phyloP scores from a whole-genome alignment of 1,140 invertebrate genomes.

The Musca domestica region DNA sequence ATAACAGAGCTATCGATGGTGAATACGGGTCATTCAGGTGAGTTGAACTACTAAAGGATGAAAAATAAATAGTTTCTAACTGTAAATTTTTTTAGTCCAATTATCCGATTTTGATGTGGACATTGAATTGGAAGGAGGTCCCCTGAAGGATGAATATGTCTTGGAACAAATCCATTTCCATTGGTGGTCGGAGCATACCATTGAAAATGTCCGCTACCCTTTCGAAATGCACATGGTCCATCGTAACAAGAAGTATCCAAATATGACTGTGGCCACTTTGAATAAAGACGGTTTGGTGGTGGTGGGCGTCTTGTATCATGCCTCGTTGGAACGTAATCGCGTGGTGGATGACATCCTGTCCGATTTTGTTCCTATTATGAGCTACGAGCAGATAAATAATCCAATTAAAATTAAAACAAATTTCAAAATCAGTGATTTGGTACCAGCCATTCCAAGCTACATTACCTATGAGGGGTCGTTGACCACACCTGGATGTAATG shows the following conservation, averaged over 20 bases:
- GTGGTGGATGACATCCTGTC: constrained; percentile 44
- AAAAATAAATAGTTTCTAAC: not conserved
- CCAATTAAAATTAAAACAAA: constrained; percentile 53
- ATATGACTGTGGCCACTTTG: constrained; percentile 58
- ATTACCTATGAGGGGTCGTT: constrained; percentile 72
- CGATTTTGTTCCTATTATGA: constrained; percentile 40
- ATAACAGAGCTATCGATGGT: constrained; percentile 46
- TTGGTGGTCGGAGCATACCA: constrained; percentile 75
- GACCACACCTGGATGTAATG: constrained; percentile 72
- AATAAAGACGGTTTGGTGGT: constrained; percentile 67
- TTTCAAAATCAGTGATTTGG: constrained; percentile 54
- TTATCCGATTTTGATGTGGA: constrained; percentile 50
- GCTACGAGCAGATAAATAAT: constrained; percentile 55
- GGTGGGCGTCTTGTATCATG: constrained; percentile 68
- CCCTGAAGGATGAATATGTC: constrained; percentile 57
- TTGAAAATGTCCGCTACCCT: constrained; percentile 60
- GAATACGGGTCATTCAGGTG: constrained; percentile 59
- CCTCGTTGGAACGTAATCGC: constrained; percentile 46
- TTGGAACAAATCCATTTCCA: constrained; percentile 75
- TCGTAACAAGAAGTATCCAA: constrained; percentile 61
- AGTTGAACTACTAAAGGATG: constrained; percentile 23
- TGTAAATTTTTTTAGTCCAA: constrained; percentile 45
- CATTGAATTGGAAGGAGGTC: constrained; percentile 56
- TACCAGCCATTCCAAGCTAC: constrained; percentile 60
- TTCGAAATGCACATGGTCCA: constrained; percentile 72